phyloP scores from a whole-genome alignment of 2,888 invertebrate species.

The Crepidodera aurea region DNA sequence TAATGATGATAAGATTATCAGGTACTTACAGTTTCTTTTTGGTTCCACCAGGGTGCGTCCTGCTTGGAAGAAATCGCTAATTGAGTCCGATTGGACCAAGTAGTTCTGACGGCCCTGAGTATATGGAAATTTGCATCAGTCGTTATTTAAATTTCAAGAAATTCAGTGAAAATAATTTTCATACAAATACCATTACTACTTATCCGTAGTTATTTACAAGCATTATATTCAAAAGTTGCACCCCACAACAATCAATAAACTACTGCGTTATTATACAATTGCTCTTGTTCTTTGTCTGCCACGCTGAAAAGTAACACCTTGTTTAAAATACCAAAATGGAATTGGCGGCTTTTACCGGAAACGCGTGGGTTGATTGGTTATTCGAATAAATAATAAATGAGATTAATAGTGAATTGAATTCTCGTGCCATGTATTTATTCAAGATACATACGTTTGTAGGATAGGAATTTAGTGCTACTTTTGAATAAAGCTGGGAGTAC shows the following conservation, averaged over 20 bases:
- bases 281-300: background rate
- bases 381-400: slow-evolving; percentile 3
- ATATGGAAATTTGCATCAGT: too few species aligned
- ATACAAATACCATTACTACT: background rate
- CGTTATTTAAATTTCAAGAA: background rate
- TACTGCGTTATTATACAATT: background rate
- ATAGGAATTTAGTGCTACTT: too few species aligned
- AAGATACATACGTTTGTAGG: too few species aligned
- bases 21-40: too few species aligned
- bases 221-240: slow-evolving; percentile 1
- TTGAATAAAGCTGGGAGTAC: too few species aligned
- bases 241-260: background rate
- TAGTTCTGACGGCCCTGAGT: too few species aligned
- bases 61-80: too few species aligned
- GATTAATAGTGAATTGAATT: background rate
- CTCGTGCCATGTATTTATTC: background rate
- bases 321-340: slow-evolving; percentile 30
- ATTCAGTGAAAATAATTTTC: background rate
- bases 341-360: slow-evolving; percentile 42
- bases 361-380: slow-evolving; percentile 38
- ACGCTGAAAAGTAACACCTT: slow-evolving; percentile 29
- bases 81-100: too few species aligned
- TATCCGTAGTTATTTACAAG: background rate
- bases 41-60: too few species aligned
- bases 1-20: too few species aligned